Conservation (phyloP, 1,140 invertebrate species). For the Metaphire vulgaris region DNA sequence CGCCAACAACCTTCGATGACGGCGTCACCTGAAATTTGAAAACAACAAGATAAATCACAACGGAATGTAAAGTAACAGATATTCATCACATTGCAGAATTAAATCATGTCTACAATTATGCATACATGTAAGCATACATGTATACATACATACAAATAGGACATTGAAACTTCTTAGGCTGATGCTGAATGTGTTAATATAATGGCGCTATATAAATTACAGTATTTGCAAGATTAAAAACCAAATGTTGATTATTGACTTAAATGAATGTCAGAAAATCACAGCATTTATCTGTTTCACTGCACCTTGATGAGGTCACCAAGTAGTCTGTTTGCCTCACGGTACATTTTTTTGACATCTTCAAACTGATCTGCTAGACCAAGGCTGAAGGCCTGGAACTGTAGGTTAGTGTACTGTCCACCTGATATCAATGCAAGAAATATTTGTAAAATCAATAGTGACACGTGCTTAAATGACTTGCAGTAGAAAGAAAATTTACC, state of each 20-base stretch:
- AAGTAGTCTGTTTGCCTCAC: slow-evolving; percentile 86
- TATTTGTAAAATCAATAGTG: too few species aligned
- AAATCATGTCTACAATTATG: too few species aligned
- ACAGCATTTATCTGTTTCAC: not conserved
- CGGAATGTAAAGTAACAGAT: not conserved
- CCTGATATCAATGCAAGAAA: slow-evolving; percentile 56
- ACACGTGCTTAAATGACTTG: slow-evolving; percentile 24
- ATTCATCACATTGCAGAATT: not conserved
- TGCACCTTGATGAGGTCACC: slow-evolving; percentile 94
- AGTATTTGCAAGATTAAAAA: too few species aligned
- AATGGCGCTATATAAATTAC: too few species aligned
- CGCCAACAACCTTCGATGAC: slow-evolving; percentile 97
- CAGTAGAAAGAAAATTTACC: too few species aligned
- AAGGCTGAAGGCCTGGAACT: slow-evolving; percentile 92
- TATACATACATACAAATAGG: too few species aligned
- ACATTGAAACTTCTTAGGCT: too few species aligned
- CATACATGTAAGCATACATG: too few species aligned
- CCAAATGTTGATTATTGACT: too few species aligned
- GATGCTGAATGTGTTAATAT: too few species aligned
- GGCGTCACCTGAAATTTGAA: slow-evolving; percentile 76
- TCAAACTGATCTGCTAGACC: slow-evolving; percentile 98
- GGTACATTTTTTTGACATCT: slow-evolving; percentile 91
- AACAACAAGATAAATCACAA: not conserved
- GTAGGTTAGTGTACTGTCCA: slow-evolving; percentile 98
- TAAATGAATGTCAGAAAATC: too few species aligned